Percentiles rank a stretch among this genome's conserved stretches.
These are phyloP conservation scores for Anarrhichthys ocellatus DNA, from an alignment of 2,113 vertebrate species.

Conservation along the genomic window DNA sequence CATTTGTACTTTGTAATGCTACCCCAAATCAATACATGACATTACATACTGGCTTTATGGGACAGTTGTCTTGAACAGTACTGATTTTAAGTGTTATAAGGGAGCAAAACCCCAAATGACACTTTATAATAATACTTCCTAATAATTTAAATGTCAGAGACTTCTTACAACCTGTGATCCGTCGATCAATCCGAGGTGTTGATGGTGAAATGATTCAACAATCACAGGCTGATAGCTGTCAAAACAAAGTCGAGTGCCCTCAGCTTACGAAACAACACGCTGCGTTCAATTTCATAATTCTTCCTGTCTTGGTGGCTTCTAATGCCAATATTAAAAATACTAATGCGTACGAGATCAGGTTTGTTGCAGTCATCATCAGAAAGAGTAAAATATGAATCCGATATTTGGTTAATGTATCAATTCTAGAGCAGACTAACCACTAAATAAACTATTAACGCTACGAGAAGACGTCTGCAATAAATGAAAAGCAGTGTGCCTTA, in stretches of 20 bases:
- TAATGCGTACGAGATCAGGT: not conserved
- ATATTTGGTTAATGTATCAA: not conserved
- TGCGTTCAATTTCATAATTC: not conserved
- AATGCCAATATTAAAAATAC: not conserved
- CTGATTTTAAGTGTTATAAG: not conserved
- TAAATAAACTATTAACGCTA: not conserved
- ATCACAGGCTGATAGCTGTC: constrained; percentile 22
- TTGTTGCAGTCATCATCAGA: not conserved
- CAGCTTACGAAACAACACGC: not conserved
- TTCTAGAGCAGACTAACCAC: not conserved
- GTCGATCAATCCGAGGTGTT: not conserved
- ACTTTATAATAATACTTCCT: not conserved
- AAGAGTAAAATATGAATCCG: not conserved
- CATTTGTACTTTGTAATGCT: not conserved
- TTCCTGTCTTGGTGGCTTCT: not conserved
- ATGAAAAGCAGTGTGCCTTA: constrained; percentile 1
- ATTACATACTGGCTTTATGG: not conserved
- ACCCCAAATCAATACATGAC: too few species aligned
- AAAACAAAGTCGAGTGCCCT: constrained; percentile 16
- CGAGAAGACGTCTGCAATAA: not conserved
- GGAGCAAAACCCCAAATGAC: not conserved
- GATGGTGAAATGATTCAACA: not conserved
- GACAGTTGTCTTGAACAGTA: too few species aligned
- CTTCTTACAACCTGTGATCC: not conserved
- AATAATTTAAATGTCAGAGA: not conserved